A percentile compares a stretch with the other conserved stretches of the same genome.
Conservation (phyloP, 2,888 invertebrate species). For the Ophioninae sp. region DNA sequence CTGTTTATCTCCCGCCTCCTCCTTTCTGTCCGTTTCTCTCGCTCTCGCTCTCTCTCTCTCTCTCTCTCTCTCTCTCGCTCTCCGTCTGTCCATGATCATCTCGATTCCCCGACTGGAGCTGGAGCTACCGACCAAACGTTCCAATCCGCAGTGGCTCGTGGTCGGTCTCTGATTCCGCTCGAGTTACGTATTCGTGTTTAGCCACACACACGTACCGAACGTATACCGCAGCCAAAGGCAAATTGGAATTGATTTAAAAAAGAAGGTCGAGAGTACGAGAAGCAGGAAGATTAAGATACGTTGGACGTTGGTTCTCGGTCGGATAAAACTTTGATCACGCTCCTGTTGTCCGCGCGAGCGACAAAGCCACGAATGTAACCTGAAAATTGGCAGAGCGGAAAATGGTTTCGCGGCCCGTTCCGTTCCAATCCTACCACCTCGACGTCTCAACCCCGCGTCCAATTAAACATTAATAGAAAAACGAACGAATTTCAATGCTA, state of each 20-base stretch:
- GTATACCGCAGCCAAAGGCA: neutral
- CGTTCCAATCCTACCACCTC: neutral
- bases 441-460: neutral
- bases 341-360: neutral
- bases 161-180: constrained; percentile 28
- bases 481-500: neutral
- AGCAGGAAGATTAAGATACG: neutral
- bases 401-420: no score
- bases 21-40: constrained; percentile 1
- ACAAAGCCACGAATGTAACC: neutral
- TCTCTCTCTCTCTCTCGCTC: neutral
- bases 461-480: neutral
- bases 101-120: constrained; percentile 18
- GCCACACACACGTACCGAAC: constrained; percentile 9
- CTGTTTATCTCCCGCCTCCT: neutral
- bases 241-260: neutral
- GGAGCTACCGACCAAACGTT: constrained; percentile 29
- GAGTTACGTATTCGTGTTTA: constrained; percentile 17
- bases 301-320: neutral
- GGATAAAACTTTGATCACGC: neutral
- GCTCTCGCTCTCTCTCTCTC: neutral
- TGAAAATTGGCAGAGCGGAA: neutral
- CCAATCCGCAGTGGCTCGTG: constrained; percentile 21
- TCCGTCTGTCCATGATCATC: constrained; percentile 17
- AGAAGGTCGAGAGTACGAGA: neutral